These are phyloP conservation scores for Trissoscelio sp. DNA, from an alignment of 2,888 invertebrate species.

Conservation along the genomic window DNA sequence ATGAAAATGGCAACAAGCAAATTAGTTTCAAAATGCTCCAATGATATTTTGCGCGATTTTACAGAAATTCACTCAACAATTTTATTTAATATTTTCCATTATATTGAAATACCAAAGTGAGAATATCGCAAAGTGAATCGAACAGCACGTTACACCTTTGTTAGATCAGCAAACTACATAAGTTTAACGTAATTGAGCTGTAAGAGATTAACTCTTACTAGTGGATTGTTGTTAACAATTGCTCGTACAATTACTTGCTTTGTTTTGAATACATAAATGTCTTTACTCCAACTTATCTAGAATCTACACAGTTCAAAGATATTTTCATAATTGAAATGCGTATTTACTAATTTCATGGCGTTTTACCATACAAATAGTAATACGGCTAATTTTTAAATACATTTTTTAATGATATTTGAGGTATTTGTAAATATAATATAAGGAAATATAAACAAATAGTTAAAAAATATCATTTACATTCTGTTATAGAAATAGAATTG, in stretches of 20 bases:
- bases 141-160: not conserved
- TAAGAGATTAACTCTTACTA: slow-evolving; percentile 9
- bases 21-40: not conserved
- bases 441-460: no score
- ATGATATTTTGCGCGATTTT: not conserved
- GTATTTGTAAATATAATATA: no score
- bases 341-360: no score
- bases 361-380: no score
- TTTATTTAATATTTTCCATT: no score
- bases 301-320: no score
- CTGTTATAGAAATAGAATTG: slow-evolving; percentile 10
- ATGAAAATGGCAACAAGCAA: not conserved
- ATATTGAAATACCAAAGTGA: no score
- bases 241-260: not conserved
- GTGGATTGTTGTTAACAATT: slow-evolving; percentile 8
- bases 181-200: slow-evolving; percentile 16
- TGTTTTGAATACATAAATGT: not conserved
- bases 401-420: no score
- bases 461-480: no score
- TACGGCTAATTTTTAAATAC: no score
- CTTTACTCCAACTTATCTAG: not conserved
- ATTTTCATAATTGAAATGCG: no score
- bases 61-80: no score
- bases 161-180: slow-evolving; percentile 4
- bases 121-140: not conserved